Conservation (phyloP, 2,113 vertebrate species). For the Paedocypris sp. region DNA sequence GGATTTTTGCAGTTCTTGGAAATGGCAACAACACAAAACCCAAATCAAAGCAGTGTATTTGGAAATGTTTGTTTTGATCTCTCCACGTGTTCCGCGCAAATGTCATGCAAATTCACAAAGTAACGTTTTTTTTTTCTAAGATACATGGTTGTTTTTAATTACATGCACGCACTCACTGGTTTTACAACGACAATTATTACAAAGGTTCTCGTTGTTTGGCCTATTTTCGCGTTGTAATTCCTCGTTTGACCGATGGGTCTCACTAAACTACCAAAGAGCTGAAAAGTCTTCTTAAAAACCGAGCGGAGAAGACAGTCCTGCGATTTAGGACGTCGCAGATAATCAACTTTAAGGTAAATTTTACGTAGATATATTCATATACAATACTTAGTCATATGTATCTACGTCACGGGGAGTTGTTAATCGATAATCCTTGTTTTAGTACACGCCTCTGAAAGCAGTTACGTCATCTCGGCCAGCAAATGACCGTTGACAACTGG, state of each 20-base stretch:
- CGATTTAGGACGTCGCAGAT: not conserved
- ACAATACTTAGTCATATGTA: no score
- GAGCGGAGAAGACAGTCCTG: not conserved
- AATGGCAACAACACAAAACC: slow-evolving; percentile 14
- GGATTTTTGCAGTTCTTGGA: slow-evolving; percentile 27
- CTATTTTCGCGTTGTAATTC: no score
- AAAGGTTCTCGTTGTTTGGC: no score
- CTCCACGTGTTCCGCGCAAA: slow-evolving; percentile 25
- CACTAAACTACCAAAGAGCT: not conserved
- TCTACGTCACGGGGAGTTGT: no score
- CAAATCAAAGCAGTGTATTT: slow-evolving; percentile 9
- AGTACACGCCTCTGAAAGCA: not conserved
- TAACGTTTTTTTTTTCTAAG: slow-evolving; percentile 34
- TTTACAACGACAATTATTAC: no score
- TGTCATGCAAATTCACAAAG: slow-evolving; percentile 33
- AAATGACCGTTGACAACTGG: not conserved
- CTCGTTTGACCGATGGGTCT: not conserved
- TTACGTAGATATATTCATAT: no score
- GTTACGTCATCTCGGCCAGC: not conserved
- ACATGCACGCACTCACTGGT: no score
- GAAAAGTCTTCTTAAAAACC: not conserved
- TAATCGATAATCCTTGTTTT: no score
- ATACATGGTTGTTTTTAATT: slow-evolving; percentile 29
- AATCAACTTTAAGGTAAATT: no score
- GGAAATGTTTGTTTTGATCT: slow-evolving; percentile 16